Base-by-base conservation (phyloP, 2,888 invertebrate genomes). In the Trichacis sp. region DNA sequence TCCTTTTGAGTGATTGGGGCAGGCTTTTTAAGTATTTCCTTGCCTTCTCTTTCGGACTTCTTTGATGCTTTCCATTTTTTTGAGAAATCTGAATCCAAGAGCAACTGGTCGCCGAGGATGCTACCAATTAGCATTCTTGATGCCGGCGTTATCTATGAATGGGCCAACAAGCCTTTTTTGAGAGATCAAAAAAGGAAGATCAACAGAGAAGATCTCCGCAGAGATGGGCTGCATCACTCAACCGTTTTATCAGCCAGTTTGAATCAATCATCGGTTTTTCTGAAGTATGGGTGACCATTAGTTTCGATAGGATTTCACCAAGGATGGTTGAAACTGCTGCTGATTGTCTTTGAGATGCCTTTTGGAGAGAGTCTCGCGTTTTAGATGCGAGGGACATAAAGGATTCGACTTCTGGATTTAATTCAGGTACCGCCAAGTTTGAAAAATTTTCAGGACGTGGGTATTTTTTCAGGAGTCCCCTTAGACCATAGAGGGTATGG, bases 351-450 rank as follows among this genome's bases (percentile, higher is more conserved):
- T n/a, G n/a, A n/a, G n/a, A n/a, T n/a, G n/a, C n/a, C n/a, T n/a
- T n/a, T n/a, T n/a, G n/a, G n/a, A n/a, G 9, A 6, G 17, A 14
- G 17, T 53, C 53, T 40, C 42, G 20, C 15, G 42, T 53, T 3
- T 30, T 1, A 8, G 53, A 1, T 1, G 29, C 6, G 4, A 8
- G 15, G 3, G 45, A 43, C 5, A 53, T 9, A 3, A 30, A 30
- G 12, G 45, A 40, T 30, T 45, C 42, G 11, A 43, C 2, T n/a
- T 53, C 53, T n/a, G 43, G 17, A n/a, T 53, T 43, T 3, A 53
- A 42, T 2, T 3, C 45, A 24, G 53, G 53, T 1, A 42, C 53
- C n/a, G 30, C 17, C 15, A 53, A 53, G 4, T 14, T 3, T 11
- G 18, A 42, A n/a, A 42, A 53, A 12, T 53, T 53, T 36, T 17